Evolutionary conservation across 1,140 invertebrate genomes (phyloP).

Genomic region (fruit fly (Drosophila melanogaster)): DNA sequence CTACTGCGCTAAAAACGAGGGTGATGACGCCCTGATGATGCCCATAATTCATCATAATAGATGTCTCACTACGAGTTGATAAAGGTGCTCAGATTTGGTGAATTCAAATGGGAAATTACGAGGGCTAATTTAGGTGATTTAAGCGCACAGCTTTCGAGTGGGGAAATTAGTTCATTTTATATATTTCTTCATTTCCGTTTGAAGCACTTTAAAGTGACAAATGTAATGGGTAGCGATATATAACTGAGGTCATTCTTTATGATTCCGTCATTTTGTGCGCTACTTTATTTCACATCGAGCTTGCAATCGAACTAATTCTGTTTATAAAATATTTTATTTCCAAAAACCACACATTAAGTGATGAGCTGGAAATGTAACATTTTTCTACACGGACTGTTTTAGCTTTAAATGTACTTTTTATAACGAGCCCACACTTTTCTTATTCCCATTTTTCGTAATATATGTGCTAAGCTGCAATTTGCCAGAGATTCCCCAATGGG

Average conservation of each 20-base stretch:
- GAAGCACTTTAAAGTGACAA: neutral
- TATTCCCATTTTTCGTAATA: slow-evolving; percentile 14
- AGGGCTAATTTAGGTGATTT: slow-evolving; percentile 14
- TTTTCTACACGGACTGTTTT: neutral
- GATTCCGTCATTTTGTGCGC: too few species aligned
- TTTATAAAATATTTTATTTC: too few species aligned
- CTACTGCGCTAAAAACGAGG: slow-evolving; percentile 9
- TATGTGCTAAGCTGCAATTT: slow-evolving; percentile 47
- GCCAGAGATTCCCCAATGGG: slow-evolving; percentile 33
- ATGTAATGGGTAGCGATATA: too few species aligned
- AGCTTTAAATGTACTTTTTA: slow-evolving; percentile 1
- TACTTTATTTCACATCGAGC: too few species aligned
- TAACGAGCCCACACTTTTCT: neutral
- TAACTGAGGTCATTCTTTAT: too few species aligned
- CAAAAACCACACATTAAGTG: too few species aligned
- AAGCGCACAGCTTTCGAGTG: neutral
- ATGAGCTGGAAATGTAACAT: neutral
- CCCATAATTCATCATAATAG: slow-evolving; percentile 48
- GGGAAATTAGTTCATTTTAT: neutral
- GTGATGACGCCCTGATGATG: slow-evolving; percentile 26
- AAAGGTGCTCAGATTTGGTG: slow-evolving; percentile 21
- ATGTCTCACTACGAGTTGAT: slow-evolving; percentile 29
- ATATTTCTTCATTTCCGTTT: neutral
- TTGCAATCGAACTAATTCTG: too few species aligned
- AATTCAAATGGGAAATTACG: neutral